Percentiles rank a stretch among this genome's conserved stretches.
phyloP scores from a whole-genome alignment of 2,888 invertebrate species.

The Leptinotarsa tumamoca region DNA sequence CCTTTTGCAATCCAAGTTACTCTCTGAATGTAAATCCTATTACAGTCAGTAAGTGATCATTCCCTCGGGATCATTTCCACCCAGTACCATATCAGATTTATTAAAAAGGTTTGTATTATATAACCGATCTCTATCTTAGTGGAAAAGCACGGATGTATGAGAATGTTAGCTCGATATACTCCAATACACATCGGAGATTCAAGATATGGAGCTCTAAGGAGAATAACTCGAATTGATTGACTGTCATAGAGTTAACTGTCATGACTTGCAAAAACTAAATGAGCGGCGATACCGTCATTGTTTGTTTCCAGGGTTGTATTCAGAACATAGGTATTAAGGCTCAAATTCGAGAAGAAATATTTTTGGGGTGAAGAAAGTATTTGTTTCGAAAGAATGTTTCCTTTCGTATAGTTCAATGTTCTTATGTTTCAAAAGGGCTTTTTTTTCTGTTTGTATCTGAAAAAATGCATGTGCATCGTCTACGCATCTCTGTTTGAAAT shows the following conservation, averaged over 20 bases:
- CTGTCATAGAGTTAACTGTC: slow-evolving; percentile 53
- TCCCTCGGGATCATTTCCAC: background rate
- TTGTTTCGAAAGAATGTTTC: no score
- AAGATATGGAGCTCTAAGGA: slow-evolving; percentile 44
- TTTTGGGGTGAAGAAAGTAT: no score
- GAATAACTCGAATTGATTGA: slow-evolving; percentile 56
- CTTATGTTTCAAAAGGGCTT: no score
- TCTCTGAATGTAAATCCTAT: no score
- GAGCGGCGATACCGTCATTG: slow-evolving; percentile 30
- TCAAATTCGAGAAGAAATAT: background rate
- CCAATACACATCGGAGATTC: slow-evolving; percentile 34
- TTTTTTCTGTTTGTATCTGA: no score
- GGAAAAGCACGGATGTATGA: background rate
- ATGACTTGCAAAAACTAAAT: slow-evolving; percentile 53
- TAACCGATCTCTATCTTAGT: background rate
- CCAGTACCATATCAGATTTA: background rate
- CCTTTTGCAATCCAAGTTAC: no score
- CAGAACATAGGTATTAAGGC: background rate
- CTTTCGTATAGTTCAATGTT: no score
- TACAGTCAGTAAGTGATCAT: no score
- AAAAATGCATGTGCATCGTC: no score
- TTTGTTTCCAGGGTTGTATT: slow-evolving; percentile 6
- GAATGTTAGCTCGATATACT: slow-evolving; percentile 20
- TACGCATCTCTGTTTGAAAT: no score
- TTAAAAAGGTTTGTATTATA: background rate